Base-by-base conservation (phyloP, 2,888 invertebrate species). In the Lithophane socia region DNA sequence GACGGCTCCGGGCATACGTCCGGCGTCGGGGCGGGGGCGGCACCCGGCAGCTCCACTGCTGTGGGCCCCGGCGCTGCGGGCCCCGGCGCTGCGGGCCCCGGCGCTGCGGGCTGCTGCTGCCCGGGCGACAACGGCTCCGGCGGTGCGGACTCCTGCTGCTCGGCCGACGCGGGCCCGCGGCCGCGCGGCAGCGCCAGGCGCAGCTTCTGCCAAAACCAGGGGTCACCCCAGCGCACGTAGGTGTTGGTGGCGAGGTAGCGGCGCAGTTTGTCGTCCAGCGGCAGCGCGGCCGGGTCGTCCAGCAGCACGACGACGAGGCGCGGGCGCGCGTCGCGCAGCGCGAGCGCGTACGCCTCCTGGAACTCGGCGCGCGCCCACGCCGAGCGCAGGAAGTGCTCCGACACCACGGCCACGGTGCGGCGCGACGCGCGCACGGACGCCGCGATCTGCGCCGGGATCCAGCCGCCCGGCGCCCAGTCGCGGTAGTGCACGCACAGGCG, bases 201-300 rank as follows among this genome's bases (percentile, higher is more conserved):
- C 73, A 99, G 94, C 92, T 98, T 98, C 75, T 98, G 97, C 98
- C 98, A 98, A 94, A 98, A 98, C 97, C 98, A 98, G 13, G 98
- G 98, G 91, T 98, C 98, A 18, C 97, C 98, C 98, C 98, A 98
- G 89, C 98, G 97, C 52, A 98, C 97, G 90, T 98, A 98, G 0
- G 98, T 98, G 92, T 98, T 98, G 93, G 97, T 98, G 80, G 97
- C 97, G 10, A 98, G 94, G 91, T 98, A 98, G 66, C 88, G 84
- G 0, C 97, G 97, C 90, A 97, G 97, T 67, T 98, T 95, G 7
- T 83, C 87, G 89, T 98, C 98, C 77, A 98, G 94, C 79, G 97
- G 95, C 49, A 97, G 97, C 42, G 56, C 96, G 95, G 3, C 95
- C 44, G 89, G 88, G 61, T 77, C 87, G 73, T 89, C 92, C 73